A percentile compares a stretch with the other conserved stretches of the same genome.
Conservation (phyloP, 53 echinoderm and acorn worm genomes). For the Echinometra lucunter region DNA sequence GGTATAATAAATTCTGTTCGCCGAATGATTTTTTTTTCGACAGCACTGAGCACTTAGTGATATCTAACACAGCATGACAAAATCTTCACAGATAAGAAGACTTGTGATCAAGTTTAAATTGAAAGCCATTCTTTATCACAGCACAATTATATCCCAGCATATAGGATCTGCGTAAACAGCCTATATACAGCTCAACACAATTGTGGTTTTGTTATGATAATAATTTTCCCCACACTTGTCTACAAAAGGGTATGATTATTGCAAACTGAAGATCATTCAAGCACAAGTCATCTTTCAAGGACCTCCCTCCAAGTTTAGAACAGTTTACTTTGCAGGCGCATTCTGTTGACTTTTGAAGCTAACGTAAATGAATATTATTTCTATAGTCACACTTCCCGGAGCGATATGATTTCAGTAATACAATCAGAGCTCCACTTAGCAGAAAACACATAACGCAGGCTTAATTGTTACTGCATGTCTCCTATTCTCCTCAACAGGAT, state of each 20-base stretch:
- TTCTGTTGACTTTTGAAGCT: neutral
- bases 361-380: neutral
- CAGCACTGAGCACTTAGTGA: neutral
- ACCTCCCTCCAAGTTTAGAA: neutral
- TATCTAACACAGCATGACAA: neutral
- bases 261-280: neutral
- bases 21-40: neutral
- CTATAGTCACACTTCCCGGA: neutral
- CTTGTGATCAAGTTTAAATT: too few relatives aligned
- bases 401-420: neutral
- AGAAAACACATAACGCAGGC: neutral
- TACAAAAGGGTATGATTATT: neutral
- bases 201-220: neutral
- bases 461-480: too few relatives aligned
- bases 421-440: neutral
- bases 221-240: neutral
- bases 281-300: neutral
- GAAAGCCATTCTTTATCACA: neutral
- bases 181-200: neutral
- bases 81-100: neutral
- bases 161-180: too few relatives aligned
- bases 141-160: neutral
- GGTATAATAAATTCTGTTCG: neutral
- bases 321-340: neutral
- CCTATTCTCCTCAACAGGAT: too few relatives aligned